Conservation (phyloP, 2,113 vertebrate genomes). For the Astur gentilis region DNA sequence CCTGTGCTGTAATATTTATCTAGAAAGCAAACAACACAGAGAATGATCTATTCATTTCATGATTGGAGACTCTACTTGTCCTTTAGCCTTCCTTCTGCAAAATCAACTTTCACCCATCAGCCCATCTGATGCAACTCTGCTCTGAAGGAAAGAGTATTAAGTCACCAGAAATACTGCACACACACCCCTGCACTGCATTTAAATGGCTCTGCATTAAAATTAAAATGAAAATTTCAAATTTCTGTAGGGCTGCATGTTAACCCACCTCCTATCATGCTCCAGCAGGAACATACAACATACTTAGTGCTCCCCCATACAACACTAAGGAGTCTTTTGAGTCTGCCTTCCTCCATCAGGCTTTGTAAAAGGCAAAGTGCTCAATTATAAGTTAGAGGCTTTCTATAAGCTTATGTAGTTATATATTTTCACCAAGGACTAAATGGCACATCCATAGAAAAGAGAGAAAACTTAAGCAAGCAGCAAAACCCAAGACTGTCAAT, state of each 20-base stretch:
- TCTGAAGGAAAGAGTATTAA: not conserved
- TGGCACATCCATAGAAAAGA: not conserved
- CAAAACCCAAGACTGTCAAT: not conserved
- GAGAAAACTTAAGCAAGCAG: not conserved
- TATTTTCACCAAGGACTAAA: not conserved
- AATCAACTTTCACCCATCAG: not conserved
- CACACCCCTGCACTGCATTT: not conserved
- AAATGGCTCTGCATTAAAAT: not conserved
- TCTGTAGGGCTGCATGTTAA: not conserved
- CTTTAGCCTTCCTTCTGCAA: not conserved
- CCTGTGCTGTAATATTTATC: not conserved
- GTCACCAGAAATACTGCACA: not conserved
- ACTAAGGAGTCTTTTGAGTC: not conserved
- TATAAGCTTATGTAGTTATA: accelerated
- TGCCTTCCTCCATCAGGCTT: not conserved
- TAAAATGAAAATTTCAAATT: not conserved
- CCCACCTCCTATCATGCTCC: not conserved
- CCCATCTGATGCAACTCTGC: not conserved
- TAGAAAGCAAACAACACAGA: not conserved
- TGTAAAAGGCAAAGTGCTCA: not conserved
- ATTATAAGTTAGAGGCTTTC: not conserved
- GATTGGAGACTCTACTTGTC: not conserved
- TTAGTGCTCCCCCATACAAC: not conserved
- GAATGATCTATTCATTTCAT: not conserved
- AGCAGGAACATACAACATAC: not conserved